phyloP scores from a whole-genome alignment of 2,797 vertebrate species.

The Channallabes apus region DNA sequence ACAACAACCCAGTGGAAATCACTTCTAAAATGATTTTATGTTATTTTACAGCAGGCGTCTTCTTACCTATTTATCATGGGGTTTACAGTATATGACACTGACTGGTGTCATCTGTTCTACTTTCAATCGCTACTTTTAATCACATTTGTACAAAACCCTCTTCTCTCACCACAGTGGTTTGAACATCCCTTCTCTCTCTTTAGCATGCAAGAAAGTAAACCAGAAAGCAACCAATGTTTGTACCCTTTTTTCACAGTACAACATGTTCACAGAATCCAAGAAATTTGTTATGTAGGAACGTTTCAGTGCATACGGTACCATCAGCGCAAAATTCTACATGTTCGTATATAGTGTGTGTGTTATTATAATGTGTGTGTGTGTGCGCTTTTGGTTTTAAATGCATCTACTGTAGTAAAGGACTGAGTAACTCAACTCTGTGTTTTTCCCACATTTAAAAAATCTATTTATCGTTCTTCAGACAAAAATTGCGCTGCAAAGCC shows the following conservation, averaged over 20 bases:
- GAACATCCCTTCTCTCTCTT: not conserved
- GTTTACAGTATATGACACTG: not conserved
- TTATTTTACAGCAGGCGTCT: not conserved
- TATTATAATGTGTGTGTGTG: not conserved
- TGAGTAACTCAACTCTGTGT: not conserved
- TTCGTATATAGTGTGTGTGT: not conserved
- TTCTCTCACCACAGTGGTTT: not conserved
- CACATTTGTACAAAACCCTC: not conserved
- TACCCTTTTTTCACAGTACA: not conserved
- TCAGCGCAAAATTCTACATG: not conserved
- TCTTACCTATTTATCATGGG: not conserved
- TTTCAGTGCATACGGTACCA: not conserved
- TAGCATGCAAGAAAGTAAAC: not conserved
- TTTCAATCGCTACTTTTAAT: not conserved
- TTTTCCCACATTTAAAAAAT: not conserved
- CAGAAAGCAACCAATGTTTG: too few relatives aligned
- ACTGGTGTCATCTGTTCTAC: conserved; percentile 1
- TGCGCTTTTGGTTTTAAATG: not conserved
- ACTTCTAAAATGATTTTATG: too few relatives aligned
- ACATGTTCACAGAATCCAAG: not conserved
- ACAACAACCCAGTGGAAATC: not conserved
- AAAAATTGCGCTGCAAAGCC: not conserved
- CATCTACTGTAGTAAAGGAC: not conserved
- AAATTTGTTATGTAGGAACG: not conserved
- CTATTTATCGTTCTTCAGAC: not conserved